A percentile compares a stretch with the other conserved stretches of the same genome.
Evolutionary conservation across 1,140 invertebrate genomes (phyloP).

Genomic region (Nebria ingens): DNA sequence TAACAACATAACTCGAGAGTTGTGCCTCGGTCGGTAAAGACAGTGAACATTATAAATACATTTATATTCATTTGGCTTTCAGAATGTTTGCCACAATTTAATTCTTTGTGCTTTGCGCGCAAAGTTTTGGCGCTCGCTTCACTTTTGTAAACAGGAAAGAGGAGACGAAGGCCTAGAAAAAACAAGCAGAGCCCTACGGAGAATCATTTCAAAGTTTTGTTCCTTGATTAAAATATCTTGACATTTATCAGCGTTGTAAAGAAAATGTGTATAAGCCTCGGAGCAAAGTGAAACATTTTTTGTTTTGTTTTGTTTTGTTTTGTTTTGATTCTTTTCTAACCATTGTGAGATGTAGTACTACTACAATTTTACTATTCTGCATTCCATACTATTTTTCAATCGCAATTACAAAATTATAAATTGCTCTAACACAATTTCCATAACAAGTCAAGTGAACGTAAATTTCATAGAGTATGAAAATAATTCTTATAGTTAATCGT

Average conservation of each 20-base stretch:
- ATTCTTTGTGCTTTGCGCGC: not conserved
- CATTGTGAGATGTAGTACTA: too few relatives aligned
- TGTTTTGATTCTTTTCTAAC: too few relatives aligned
- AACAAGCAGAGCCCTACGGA: not conserved
- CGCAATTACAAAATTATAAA: too few relatives aligned
- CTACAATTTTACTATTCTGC: too few relatives aligned
- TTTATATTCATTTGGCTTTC: slow-evolving; percentile 5
- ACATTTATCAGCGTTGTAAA: slow-evolving; percentile 8
- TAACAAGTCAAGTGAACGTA: too few relatives aligned
- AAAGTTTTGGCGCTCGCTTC: not conserved
- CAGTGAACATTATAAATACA: slow-evolving; percentile 8
- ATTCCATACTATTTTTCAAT: too few relatives aligned
- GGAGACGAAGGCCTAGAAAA: not conserved
- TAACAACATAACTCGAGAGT: too few relatives aligned
- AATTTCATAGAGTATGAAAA: too few relatives aligned
- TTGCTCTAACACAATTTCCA: too few relatives aligned
- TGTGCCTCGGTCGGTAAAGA: too few relatives aligned
- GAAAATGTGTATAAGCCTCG: slow-evolving; percentile 3
- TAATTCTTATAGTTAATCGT: too few relatives aligned
- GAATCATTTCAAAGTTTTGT: slow-evolving; percentile 5
- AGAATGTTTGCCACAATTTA: slow-evolving; percentile 9
- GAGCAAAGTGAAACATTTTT: slow-evolving; percentile 4
- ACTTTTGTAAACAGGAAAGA: slow-evolving; percentile 2
- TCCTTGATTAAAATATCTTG: slow-evolving; percentile 8
- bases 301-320: not conserved